These are phyloP conservation scores for Sycobia sp. DNA, from an alignment of 1,140 invertebrate genomes.

Conservation along the genomic window DNA sequence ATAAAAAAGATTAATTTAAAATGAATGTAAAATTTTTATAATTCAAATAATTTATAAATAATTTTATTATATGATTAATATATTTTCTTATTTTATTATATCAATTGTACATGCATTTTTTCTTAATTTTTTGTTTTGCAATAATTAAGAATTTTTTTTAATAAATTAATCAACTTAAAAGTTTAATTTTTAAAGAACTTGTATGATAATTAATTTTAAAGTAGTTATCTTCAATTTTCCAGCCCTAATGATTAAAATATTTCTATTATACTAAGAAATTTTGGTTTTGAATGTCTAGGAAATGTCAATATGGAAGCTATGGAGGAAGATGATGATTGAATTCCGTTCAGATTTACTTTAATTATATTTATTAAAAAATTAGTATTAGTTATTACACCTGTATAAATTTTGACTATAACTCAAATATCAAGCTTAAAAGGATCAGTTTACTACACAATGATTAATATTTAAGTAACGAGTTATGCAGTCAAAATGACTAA, in stretches of 20 bases:
- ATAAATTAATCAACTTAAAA: too few relatives aligned
- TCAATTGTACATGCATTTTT: too few relatives aligned
- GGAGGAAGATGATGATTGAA: conserved; percentile 59
- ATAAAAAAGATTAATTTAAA: too few relatives aligned
- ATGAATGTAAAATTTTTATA: too few relatives aligned
- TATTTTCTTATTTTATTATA: too few relatives aligned
- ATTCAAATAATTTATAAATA: too few relatives aligned
- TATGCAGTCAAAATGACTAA: conserved; percentile 7
- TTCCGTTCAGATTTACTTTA: conserved; percentile 16
- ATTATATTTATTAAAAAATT: conserved; percentile 28
- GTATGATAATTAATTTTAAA: neutral
- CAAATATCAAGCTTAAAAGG: conserved; percentile 52
- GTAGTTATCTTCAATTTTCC: conserved; percentile 4
- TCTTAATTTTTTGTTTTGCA: too few relatives aligned
- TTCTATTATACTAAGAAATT: conserved; percentile 11
- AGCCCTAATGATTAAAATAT: conserved; percentile 9
- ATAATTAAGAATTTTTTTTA: too few relatives aligned
- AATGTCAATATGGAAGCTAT: conserved; percentile 48
- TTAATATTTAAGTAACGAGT: conserved; percentile 5
- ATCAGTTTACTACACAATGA: conserved; percentile 50
- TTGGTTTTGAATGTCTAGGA: conserved; percentile 47
- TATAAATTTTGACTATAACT: conserved; percentile 15
- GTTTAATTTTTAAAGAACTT: neutral
- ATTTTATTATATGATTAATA: too few relatives aligned
- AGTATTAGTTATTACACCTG: conserved; percentile 5